A percentile compares a stretch with the other conserved stretches of the same genome.
phyloP scores from a whole-genome alignment of 1,140 invertebrate genomes.

The Scaptodrosophila lebanonensis region DNA sequence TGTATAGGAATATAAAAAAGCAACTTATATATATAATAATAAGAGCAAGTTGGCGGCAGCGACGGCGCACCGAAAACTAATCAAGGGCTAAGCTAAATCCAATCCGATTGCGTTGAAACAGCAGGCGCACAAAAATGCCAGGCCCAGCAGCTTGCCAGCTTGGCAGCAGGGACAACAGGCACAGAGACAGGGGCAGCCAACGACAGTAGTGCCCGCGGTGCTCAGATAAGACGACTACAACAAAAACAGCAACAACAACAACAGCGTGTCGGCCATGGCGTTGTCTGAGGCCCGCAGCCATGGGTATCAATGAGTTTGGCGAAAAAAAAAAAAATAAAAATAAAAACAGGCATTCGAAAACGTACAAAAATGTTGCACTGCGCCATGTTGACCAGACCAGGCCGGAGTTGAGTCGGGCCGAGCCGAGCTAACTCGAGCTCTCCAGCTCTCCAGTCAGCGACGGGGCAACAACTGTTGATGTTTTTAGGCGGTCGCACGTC shows the following conservation, averaged over 20 bases:
- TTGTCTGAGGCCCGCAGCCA: slow-evolving; percentile 31
- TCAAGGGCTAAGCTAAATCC: slow-evolving; percentile 75
- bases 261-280: slow-evolving; percentile 23
- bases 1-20: slow-evolving; percentile 22
- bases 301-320: slow-evolving; percentile 65
- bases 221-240: slow-evolving; percentile 37
- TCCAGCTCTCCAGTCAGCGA: no score
- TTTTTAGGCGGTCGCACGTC: slow-evolving; percentile 76
- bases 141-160: no score
- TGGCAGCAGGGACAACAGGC: no score
- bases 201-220: slow-evolving; percentile 38
- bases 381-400: slow-evolving; percentile 43
- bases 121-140: slow-evolving; percentile 46
- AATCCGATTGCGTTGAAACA: slow-evolving; percentile 66
- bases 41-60: slow-evolving; percentile 62
- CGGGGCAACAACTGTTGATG: slow-evolving; percentile 69
- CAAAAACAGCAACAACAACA: slow-evolving; percentile 10
- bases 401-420: slow-evolving; percentile 15
- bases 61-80: slow-evolving; percentile 64
- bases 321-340: background rate
- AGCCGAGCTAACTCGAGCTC: no score
- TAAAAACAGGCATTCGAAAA: background rate
- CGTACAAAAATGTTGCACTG: slow-evolving; percentile 35
- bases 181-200: background rate
- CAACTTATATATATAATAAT: slow-evolving; percentile 67